A percentile compares a stretch with the other conserved stretches of the same genome.
These are phyloP conservation scores for Arenaria interpres DNA, from an alignment of 2,113 vertebrate species.

Conservation along the genomic window DNA sequence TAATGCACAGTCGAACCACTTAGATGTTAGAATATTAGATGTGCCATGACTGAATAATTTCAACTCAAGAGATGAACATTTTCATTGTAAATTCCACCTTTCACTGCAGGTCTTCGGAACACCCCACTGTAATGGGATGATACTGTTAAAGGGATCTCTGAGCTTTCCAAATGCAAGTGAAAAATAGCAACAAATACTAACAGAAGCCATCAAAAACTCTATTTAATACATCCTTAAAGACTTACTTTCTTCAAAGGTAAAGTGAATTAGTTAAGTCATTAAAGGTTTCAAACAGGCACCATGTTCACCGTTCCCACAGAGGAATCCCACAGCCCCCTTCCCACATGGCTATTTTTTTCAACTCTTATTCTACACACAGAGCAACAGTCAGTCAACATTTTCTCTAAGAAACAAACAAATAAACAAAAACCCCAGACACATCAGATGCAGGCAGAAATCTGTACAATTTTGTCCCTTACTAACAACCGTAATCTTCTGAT, in stretches of 20 bases:
- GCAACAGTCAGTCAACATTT: neutral
- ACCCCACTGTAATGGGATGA: neutral
- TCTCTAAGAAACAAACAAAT: neutral
- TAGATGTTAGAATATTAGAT: neutral
- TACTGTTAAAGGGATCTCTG: neutral
- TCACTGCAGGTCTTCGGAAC: neutral
- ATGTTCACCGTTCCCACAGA: neutral
- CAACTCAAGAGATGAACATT: neutral
- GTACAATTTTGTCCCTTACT: neutral
- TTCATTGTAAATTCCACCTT: neutral
- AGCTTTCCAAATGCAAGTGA: neutral
- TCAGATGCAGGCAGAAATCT: neutral
- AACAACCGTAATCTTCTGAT: neutral
- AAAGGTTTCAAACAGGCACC: neutral
- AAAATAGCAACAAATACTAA: neutral
- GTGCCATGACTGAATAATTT: neutral
- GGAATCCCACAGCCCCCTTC: neutral
- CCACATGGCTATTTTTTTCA: rapidly evolving
- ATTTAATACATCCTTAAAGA: neutral
- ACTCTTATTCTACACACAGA: neutral
- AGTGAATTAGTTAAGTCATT: neutral
- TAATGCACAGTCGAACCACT: neutral
- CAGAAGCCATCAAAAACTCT: neutral
- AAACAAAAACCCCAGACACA: rapidly evolving
- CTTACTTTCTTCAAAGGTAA: neutral